phyloP scores from a whole-genome alignment of 1,140 invertebrate genomes.

The Bombus sylvicola region DNA sequence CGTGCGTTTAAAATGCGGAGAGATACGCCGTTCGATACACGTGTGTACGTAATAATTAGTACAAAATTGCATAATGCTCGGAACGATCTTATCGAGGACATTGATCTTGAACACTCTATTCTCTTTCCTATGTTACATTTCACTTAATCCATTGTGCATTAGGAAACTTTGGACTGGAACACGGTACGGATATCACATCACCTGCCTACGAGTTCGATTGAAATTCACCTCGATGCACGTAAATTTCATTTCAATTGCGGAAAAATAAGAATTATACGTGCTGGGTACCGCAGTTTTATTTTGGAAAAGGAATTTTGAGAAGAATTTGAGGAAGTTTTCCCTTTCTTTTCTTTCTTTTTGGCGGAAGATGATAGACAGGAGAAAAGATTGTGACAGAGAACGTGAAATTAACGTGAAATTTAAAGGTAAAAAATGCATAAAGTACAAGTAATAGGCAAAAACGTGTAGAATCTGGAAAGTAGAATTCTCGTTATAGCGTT shows the following conservation, averaged over 20 bases:
- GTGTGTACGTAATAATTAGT: conserved; percentile 44
- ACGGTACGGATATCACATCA: too few species aligned
- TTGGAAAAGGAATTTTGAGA: too few species aligned
- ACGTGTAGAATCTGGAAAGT: too few species aligned
- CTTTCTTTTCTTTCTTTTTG: too few species aligned
- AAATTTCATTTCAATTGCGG: neutral
- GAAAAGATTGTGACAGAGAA: too few species aligned
- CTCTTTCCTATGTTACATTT: conserved; percentile 10
- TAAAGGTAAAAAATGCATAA: too few species aligned
- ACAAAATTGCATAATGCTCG: conserved; percentile 37
- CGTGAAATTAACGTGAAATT: too few species aligned
- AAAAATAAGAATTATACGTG: neutral
- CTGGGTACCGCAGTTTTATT: too few species aligned
- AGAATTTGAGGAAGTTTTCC: too few species aligned
- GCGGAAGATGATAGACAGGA: too few species aligned
- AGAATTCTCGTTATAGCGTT: too few species aligned
- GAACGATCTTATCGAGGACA: conserved; percentile 29
- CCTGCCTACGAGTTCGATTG: neutral
- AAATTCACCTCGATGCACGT: neutral
- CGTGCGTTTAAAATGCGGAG: conserved; percentile 47
- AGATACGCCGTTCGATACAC: conserved; percentile 41
- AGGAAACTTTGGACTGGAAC: neutral
- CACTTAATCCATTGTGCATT: conserved; percentile 5
- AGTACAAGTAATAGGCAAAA: too few species aligned
- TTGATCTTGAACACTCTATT: conserved; percentile 35